phyloP scores from a whole-genome alignment of 37 sponge, comb jelly and placozoan genomes.

The Beroe forskalii region DNA sequence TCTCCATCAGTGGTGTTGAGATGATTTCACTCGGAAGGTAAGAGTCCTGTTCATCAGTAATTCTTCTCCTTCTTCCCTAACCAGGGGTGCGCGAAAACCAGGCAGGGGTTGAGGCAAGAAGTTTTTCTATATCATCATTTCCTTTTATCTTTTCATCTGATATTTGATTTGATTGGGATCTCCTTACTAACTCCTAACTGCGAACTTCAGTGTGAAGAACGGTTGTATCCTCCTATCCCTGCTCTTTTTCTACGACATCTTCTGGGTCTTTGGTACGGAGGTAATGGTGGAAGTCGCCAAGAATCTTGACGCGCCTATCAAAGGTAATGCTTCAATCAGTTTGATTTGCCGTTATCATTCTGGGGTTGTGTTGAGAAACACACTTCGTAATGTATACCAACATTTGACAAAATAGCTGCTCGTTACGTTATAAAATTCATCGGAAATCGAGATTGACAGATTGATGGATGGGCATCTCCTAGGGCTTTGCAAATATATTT shows the following conservation, averaged over 20 bases:
- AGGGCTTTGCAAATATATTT: too few relatives aligned
- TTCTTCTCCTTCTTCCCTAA: too few relatives aligned
- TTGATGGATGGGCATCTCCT: too few relatives aligned
- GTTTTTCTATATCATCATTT: too few relatives aligned
- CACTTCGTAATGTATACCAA: too few relatives aligned
- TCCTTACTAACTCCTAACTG: too few relatives aligned
- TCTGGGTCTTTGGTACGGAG: constrained; percentile 99
- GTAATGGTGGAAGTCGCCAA: constrained; percentile 99
- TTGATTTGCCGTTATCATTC: background rate
- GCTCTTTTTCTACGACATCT: constrained; percentile 96
- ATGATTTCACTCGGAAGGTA: constrained; percentile 86
- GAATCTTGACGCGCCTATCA: constrained; percentile 95
- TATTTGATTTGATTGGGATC: too few relatives aligned
- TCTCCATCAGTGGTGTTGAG: constrained; percentile 92
- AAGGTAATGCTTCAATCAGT: constrained; percentile 75
- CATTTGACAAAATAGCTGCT: background rate
- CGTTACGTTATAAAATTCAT: background rate
- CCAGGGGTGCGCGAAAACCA: too few relatives aligned
- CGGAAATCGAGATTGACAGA: too few relatives aligned
- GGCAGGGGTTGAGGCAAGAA: too few relatives aligned
- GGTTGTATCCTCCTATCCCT: constrained; percentile 91
- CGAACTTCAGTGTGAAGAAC: constrained; percentile 82
- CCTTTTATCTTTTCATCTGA: too few relatives aligned
- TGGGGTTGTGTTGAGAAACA: too few relatives aligned
- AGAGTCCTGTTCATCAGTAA: constrained; percentile 19